A percentile compares a stretch with the other conserved stretches of the same genome.
phyloP scores from a whole-genome alignment of 2,797 vertebrate species.

The Pterois miles region DNA sequence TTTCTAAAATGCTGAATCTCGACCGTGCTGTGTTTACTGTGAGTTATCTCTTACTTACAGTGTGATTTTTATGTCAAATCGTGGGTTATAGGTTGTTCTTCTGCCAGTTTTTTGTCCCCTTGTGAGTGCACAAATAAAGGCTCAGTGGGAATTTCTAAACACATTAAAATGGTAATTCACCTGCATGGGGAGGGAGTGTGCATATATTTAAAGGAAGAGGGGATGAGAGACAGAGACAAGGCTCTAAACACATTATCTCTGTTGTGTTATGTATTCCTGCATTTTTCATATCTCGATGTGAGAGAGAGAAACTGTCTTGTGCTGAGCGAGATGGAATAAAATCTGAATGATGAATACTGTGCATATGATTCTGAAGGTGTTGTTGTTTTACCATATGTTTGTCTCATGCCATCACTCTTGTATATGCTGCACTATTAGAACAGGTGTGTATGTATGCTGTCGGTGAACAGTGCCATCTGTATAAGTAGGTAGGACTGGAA shows the following conservation, averaged over 20 bases:
- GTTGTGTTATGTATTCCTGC: slow-evolving; percentile 2
- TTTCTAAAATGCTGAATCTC: background rate
- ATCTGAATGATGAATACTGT: slow-evolving; percentile 29
- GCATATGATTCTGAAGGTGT: slow-evolving; percentile 14
- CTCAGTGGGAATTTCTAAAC: slow-evolving; percentile 10
- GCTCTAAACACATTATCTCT: background rate
- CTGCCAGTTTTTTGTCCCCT: background rate
- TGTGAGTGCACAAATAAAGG: background rate
- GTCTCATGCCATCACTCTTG: slow-evolving; percentile 5
- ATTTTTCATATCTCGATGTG: background rate
- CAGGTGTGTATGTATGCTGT: slow-evolving; percentile 19
- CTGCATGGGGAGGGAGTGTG: background rate
- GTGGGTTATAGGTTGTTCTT: background rate
- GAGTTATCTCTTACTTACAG: background rate
- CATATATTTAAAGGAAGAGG: slow-evolving; percentile 8
- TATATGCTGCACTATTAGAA: slow-evolving; percentile 1
- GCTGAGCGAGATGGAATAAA: slow-evolving; percentile 1
- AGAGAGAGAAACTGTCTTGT: background rate
- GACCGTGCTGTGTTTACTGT: background rate
- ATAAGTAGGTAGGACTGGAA: slow-evolving; percentile 63
- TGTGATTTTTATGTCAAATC: background rate
- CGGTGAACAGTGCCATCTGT: slow-evolving; percentile 63
- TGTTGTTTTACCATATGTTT: slow-evolving; percentile 37
- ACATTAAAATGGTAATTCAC: slow-evolving; percentile 6
- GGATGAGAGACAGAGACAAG: background rate